Evolutionary conservation across 1,140 invertebrate species (phyloP), one percentile per base, ranked within the genome.

Genomic region (Ceratina japonica): DNA sequence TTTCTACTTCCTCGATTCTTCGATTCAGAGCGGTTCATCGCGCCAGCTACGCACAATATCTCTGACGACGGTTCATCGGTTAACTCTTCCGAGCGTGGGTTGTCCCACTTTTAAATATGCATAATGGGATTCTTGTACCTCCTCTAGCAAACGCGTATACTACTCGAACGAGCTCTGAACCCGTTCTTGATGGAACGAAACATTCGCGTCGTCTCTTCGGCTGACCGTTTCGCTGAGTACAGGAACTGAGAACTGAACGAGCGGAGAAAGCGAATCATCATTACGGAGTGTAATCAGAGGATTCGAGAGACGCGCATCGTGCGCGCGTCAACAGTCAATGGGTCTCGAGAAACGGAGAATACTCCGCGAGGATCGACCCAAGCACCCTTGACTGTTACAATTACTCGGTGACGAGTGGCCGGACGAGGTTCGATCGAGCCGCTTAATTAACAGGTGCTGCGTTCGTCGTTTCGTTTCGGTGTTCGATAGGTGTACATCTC

Each of bases 21-120:
- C 37, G 37, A 44, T 44, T 85, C 73, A 79, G 62, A 22, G 24
- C 64, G 54, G 18, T 62, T 61, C 58, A 22, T 58, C 65, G 24
- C 62, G 31, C 7, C 74, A 56, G 49, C 61, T 62, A 24, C 62
- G 61, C 10, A 3, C 37, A 44, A 44, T 44, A 7, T 44, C 10
- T 44, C 37, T 44, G 37, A 10, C 37, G 37, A 0, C 1, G 37
- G 37, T 44, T 44, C 37, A 44, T 44, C 2, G 37, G 37, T 44
- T 44, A 10, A 44, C 10, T 58, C 62, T 52, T 49, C 54, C 52
- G n/a, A 44, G 44, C 16, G 12, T 51, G 64, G 61, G 80, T 54
- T 84, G 69, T 84, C 84, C 85, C 84, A 66, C 83, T 87, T 61
- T 87, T 87, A 87, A 86, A 88, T 80, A 44, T 10, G 37, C 1